Evolutionary conservation across 2,113 vertebrate genomes (phyloP).

Genomic region (Hyaena hyaena): DNA sequence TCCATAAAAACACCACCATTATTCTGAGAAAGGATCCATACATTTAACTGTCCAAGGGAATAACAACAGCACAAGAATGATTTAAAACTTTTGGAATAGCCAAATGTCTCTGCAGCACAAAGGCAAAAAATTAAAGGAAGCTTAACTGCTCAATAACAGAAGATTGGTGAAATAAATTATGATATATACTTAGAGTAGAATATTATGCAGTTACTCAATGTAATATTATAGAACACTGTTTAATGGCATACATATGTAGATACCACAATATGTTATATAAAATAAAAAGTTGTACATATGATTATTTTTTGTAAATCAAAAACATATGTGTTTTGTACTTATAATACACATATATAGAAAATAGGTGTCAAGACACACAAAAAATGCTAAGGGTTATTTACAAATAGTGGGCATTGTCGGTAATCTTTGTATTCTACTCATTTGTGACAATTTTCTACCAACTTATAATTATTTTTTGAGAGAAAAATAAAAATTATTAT

Average conservation of each 20-base stretch:
- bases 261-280: background rate
- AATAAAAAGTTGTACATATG: background rate
- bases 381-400: background rate
- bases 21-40: background rate
- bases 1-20: background rate
- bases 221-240: background rate
- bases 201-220: background rate
- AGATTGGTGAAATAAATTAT: background rate
- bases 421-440: background rate
- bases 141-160: background rate
- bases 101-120: background rate
- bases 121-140: background rate
- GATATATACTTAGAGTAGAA: background rate
- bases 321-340: background rate
- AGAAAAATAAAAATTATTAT: background rate
- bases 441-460: background rate
- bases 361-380: background rate
- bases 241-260: background rate
- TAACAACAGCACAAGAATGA: background rate
- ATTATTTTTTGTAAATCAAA: background rate
- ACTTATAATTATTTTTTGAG: constrained; percentile 30
- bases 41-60: background rate
- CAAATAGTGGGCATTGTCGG: background rate
- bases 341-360: constrained; percentile 22
- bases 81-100: background rate